phyloP scores from a whole-genome alignment of 2,888 invertebrate species.

The Pachycephus smyrnensis region DNA sequence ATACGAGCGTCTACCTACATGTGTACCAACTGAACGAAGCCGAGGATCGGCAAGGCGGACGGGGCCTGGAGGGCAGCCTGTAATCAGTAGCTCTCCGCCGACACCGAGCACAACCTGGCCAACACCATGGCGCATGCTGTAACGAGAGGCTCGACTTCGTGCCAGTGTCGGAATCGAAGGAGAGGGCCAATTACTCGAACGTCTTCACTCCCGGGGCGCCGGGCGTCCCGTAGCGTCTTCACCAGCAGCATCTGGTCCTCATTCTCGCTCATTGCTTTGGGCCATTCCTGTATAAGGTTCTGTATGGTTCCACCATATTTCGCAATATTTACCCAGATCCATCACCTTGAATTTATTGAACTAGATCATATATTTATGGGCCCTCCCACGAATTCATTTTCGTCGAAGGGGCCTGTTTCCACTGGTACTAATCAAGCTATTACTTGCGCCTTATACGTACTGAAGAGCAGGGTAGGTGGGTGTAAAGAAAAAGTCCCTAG shows the following conservation, averaged over 20 bases:
- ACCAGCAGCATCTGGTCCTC: slow-evolving; percentile 28
- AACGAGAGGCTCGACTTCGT: slow-evolving; percentile 39
- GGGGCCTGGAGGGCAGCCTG: slow-evolving; percentile 42
- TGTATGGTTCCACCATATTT: not conserved
- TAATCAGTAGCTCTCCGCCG: slow-evolving; percentile 55
- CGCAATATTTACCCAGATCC: not conserved
- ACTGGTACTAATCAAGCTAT: not conserved
- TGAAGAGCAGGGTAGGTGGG: not conserved
- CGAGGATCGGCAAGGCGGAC: slow-evolving; percentile 3
- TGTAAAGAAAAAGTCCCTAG: not conserved
- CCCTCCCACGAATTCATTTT: not conserved
- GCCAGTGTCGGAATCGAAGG: slow-evolving; percentile 47
- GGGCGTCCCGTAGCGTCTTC: slow-evolving; percentile 44
- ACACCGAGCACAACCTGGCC: slow-evolving; percentile 34
- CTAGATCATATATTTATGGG: not conserved
- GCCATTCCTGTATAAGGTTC: not conserved
- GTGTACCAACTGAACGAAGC: not conserved
- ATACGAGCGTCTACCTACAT: slow-evolving; percentile 30
- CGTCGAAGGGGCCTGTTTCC: not conserved
- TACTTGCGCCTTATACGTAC: not conserved
- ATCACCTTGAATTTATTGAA: too few species aligned
- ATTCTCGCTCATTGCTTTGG: not conserved
- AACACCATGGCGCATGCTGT: slow-evolving; percentile 4
- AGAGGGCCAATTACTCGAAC: slow-evolving; percentile 57
- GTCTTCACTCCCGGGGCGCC: slow-evolving; percentile 58